These are phyloP conservation scores for Turritopsis dohrnii DNA, from an alignment of 30 jellyfish, hydroid and myxozoan species.

Conservation along the genomic window DNA sequence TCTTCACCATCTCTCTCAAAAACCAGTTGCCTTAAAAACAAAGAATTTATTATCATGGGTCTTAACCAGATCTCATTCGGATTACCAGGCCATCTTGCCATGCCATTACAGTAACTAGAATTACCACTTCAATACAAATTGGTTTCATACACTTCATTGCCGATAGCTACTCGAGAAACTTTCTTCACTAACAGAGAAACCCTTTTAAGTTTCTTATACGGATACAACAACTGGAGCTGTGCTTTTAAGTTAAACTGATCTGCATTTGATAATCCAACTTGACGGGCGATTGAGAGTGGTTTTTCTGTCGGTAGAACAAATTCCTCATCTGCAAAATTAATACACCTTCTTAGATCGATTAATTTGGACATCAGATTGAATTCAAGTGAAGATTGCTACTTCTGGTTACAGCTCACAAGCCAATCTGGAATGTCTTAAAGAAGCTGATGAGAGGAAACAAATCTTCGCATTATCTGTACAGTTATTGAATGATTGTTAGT, in stretches of 20 bases:
- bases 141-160: neutral
- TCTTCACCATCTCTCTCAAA: neutral
- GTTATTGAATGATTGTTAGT: conserved; percentile 7
- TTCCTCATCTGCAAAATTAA: neutral
- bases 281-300: conserved; percentile 12
- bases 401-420: neutral
- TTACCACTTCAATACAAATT: neutral
- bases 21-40: neutral
- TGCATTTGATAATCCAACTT: neutral
- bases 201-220: neutral
- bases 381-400: neutral
- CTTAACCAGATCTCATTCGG: neutral
- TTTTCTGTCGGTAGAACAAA: neutral
- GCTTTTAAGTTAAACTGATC: neutral
- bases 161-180: neutral
- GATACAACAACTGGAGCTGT: neutral
- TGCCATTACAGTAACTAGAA: neutral
- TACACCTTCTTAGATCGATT: neutral
- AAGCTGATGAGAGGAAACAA: neutral
- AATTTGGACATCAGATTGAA: neutral
- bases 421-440: neutral
- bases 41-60: neutral
- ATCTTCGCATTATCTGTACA: conserved; percentile 4
- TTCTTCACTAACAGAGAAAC: neutral
- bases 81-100: neutral